These are phyloP conservation scores for Acanthurus lineatus DNA, from an alignment of 2,797 vertebrate species.

Conservation along the genomic window DNA sequence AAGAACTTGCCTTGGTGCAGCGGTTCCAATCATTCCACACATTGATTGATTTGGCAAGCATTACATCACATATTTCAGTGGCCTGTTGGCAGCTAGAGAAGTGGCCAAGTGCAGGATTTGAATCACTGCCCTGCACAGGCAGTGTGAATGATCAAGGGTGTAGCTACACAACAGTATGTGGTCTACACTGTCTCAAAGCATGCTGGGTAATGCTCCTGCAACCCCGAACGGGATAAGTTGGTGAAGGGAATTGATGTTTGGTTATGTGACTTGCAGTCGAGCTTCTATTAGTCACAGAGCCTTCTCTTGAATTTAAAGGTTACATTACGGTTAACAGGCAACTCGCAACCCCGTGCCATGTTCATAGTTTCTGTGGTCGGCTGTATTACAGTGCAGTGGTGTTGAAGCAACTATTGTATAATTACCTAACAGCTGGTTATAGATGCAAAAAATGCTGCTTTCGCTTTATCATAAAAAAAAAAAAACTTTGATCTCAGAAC, in stretches of 20 bases:
- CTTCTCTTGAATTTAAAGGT: background rate
- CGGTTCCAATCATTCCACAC: slow-evolving; percentile 31
- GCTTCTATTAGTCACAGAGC: background rate
- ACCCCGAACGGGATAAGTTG: background rate
- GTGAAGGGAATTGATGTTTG: background rate
- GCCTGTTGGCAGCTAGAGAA: background rate
- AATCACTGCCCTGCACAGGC: background rate
- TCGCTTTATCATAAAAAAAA: background rate
- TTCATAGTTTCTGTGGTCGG: background rate
- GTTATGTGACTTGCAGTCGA: background rate
- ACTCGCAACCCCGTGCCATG: background rate
- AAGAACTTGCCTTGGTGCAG: slow-evolving; percentile 23
- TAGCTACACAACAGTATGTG: background rate
- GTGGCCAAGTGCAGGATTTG: background rate
- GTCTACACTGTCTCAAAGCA: background rate
- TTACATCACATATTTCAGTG: background rate
- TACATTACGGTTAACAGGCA: background rate
- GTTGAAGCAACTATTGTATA: background rate
- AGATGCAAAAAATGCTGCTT: background rate
- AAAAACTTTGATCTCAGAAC: background rate
- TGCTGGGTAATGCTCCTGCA: background rate
- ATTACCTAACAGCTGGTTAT: background rate
- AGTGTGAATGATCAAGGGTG: background rate
- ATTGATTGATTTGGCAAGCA: slow-evolving; percentile 24
- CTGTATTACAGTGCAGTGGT: background rate